These are phyloP conservation scores for Apostichopus californicus DNA, from an alignment of 35 echinoderm and acorn worm genomes.

Conservation along the genomic window DNA sequence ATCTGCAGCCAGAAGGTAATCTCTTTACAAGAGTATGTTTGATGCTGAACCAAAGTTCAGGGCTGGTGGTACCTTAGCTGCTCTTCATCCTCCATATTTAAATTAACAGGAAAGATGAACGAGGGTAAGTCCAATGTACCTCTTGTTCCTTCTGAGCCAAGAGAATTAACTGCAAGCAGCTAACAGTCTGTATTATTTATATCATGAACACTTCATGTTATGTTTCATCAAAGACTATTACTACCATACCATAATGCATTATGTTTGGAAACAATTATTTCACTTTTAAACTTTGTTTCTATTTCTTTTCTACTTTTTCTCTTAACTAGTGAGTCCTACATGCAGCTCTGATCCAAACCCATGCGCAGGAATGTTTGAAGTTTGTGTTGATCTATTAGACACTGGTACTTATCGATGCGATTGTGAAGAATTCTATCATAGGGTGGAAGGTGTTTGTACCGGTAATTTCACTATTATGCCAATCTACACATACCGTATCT, in stretches of 20 bases:
- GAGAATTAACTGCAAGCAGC: too few species aligned
- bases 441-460: constrained; percentile 42
- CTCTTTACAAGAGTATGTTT: background rate
- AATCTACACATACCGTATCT: too few species aligned
- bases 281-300: too few species aligned
- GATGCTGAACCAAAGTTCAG: background rate
- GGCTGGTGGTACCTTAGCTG: too few species aligned
- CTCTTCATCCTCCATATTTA: background rate
- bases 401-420: constrained; percentile 31
- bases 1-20: background rate
- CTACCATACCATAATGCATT: too few species aligned
- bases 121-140: background rate
- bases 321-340: constrained; percentile 21
- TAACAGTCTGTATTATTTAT: too few species aligned
- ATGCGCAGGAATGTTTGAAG: constrained; percentile 28
- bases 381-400: background rate
- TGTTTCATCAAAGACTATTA: too few species aligned
- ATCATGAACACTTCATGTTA: too few species aligned
- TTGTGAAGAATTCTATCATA: constrained; percentile 16
- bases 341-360: constrained; percentile 37
- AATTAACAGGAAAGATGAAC: background rate
- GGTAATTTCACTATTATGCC: background rate
- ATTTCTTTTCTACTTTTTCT: background rate
- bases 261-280: too few species aligned
- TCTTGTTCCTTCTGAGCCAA: too few species aligned